These are phyloP conservation scores for Agrochola litura DNA, from an alignment of 2,888 invertebrate species.

Conservation along the genomic window DNA sequence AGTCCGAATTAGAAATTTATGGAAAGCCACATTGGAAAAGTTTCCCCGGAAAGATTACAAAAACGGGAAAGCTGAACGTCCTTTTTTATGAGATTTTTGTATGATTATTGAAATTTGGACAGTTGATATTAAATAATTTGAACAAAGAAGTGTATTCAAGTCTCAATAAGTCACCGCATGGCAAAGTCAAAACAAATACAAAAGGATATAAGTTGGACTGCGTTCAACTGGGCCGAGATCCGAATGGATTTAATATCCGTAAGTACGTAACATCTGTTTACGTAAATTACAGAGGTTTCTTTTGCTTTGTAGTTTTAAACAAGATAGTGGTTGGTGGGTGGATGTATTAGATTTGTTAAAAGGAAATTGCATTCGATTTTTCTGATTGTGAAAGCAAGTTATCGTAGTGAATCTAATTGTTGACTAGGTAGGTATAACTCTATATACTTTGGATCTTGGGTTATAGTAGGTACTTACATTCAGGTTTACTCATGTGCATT, in stretches of 20 bases:
- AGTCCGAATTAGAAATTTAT: too few relatives aligned
- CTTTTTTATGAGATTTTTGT: not conserved
- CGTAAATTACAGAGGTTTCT: constrained; percentile 63
- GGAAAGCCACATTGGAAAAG: not conserved
- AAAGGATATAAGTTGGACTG: constrained; percentile 50
- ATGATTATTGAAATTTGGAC: too few relatives aligned
- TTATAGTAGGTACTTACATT: not conserved
- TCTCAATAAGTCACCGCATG: constrained; percentile 2
- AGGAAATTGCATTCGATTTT: constrained; percentile 20
- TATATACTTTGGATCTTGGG: not conserved
- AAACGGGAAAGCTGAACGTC: not conserved
- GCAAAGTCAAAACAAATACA: constrained; percentile 51
- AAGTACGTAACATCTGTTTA: constrained; percentile 63
- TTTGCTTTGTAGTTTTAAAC: constrained; percentile 54
- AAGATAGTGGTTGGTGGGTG: constrained; percentile 6
- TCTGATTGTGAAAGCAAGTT: constrained; percentile 6
- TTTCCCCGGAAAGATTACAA: not conserved
- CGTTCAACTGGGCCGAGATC: constrained; percentile 54
- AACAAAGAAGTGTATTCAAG: constrained; percentile 28
- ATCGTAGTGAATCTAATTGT: constrained; percentile 17
- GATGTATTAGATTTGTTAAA: constrained; percentile 12
- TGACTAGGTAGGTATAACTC: not conserved
- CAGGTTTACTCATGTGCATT: not conserved
- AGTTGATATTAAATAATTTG: not conserved
- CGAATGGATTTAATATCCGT: constrained; percentile 58